A percentile compares a stretch with the other conserved stretches of the same genome.
Evolutionary conservation across 2,113 vertebrate genomes (phyloP).

Genomic region (Leptobrachium ailaonicum): DNA sequence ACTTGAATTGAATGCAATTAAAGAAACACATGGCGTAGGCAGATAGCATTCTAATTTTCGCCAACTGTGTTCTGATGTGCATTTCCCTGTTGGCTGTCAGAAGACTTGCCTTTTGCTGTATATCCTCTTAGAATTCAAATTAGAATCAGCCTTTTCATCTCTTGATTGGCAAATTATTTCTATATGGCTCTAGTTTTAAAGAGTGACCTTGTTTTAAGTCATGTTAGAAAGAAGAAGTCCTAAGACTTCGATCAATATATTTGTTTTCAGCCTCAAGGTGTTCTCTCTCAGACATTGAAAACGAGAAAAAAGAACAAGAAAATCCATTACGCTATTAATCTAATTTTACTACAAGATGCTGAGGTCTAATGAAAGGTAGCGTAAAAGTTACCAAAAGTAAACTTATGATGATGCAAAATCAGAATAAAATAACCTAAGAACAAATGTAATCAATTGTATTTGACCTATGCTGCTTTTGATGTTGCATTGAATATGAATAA

Average conservation of each 20-base stretch:
- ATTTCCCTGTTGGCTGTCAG: slow-evolving; percentile 36
- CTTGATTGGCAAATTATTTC: slow-evolving; percentile 15
- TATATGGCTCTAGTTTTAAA: slow-evolving; percentile 28
- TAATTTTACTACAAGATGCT: too few species aligned
- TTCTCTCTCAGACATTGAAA: slow-evolving; percentile 30
- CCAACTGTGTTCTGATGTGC: slow-evolving; percentile 30
- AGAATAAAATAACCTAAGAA: too few species aligned
- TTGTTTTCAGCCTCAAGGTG: slow-evolving; percentile 42
- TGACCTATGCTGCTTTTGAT: too few species aligned
- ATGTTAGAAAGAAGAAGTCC: not conserved
- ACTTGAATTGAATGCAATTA: slow-evolving; percentile 1
- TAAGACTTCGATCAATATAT: slow-evolving; percentile 18
- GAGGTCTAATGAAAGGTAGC: too few species aligned
- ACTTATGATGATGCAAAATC: too few species aligned
- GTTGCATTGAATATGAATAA: too few species aligned
- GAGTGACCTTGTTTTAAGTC: slow-evolving; percentile 33
- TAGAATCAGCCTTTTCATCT: slow-evolving; percentile 13
- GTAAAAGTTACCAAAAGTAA: too few species aligned
- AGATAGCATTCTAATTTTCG: slow-evolving; percentile 22
- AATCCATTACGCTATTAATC: too few species aligned
- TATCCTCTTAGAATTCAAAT: slow-evolving; percentile 27
- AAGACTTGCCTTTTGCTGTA: slow-evolving; percentile 20
- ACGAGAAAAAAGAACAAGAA: too few species aligned
- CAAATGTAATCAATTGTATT: too few species aligned
- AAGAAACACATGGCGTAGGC: slow-evolving; percentile 29